A percentile compares a stretch with the other conserved stretches of the same genome.
These are phyloP conservation scores for Pristionchus exspectatus DNA, from an alignment of 2,888 invertebrate species.

Conservation along the genomic window DNA sequence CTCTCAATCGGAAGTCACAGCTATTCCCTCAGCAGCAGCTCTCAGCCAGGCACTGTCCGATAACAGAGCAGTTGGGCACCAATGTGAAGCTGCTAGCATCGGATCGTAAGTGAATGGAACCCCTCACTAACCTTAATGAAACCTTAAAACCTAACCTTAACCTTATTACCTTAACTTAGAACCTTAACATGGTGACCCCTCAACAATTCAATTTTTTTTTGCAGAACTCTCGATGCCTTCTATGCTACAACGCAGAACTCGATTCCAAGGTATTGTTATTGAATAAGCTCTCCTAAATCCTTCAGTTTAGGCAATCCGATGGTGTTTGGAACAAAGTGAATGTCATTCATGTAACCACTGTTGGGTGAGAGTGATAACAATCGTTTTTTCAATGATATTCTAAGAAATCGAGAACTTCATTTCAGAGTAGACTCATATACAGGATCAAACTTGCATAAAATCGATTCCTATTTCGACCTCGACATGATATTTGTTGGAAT, in stretches of 20 bases:
- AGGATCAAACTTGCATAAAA: neutral
- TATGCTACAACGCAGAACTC: neutral
- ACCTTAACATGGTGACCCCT: no score
- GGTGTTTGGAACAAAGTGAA: neutral
- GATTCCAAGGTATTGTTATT: no score
- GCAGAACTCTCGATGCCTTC: neutral
- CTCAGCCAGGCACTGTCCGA: neutral
- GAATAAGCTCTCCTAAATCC: no score
- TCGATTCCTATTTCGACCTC: neutral
- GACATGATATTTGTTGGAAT: slow-evolving; percentile 32
- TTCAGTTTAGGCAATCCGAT: neutral
- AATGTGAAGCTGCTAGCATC: neutral
- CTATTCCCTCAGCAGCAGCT: neutral
- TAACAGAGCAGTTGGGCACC: neutral
- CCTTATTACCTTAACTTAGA: no score
- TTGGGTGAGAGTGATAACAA: neutral
- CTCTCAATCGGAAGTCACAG: neutral
- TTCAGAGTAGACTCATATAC: slow-evolving; percentile 18
- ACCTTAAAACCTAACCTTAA: no score
- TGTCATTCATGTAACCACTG: slow-evolving; percentile 4
- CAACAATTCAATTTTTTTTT: neutral
- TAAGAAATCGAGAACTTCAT: no score
- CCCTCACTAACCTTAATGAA: no score
- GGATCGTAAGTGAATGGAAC: neutral
- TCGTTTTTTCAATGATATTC: neutral